Conservation (phyloP, 2,113 vertebrate species). For the Oryctolagus cuniculus region mOryCun1.1 NC_091441.1:65455001-65455500, state of each 20-base stretch:
- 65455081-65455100: no score
- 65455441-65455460: neutral
- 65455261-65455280: neutral
- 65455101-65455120: no score
- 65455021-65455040: neutral
- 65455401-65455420: neutral
- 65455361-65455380: neutral
- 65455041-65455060: neutral
- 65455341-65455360: neutral
- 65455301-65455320: neutral
- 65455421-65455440: neutral
- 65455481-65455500: neutral
- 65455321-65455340: neutral
- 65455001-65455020: accelerated
- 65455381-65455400: neutral
- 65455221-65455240: neutral
- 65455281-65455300: neutral
- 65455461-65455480: neutral
- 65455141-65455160: no score
- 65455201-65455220: neutral
- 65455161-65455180: no score
- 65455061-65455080: neutral
- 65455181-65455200: no score
- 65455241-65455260: neutral
- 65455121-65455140: no score